Evolutionary conservation across 2,888 invertebrate species (phyloP), one percentile per base, ranked within the genome.

Genomic region (Willowsia nigromaculata): DNA sequence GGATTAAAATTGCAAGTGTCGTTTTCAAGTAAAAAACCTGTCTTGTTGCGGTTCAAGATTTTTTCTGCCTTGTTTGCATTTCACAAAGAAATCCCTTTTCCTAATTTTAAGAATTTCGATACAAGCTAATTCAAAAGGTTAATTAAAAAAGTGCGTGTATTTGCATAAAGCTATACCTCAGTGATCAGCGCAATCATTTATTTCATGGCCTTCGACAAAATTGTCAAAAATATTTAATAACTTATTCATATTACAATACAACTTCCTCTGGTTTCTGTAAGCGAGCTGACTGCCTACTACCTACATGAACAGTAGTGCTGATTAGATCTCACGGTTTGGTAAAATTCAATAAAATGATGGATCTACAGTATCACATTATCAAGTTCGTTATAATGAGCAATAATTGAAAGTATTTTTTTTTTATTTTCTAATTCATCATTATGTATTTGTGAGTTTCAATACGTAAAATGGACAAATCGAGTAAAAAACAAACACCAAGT

Each of bases 71-170:
- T 18, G 53, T 33, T 50, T n/a, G n/a, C n/a, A n/a, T n/a, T n/a
- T n/a, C n/a, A n/a, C n/a, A n/a, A n/a, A 53, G n/a, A 53, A 47
- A 13, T 22, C n/a, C n/a, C 27, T 76, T 76, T 76, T 53, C 53
- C 50, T 43, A 50, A 50, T 53, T 76, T 50, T 76, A 50, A 50
- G 50, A 25, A 76, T n/a, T n/a, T n/a, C n/a, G n/a, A n/a, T n/a
- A n/a, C n/a, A n/a, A n/a, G n/a, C n/a, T 25, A 37, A 50, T 43
- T 76, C 47, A 9, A 43, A 43, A 43, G 4, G 43, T 43, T 22
- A 50, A 50, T 50, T 15, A 43, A 27, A 6, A 43, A n/a, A 53
- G 11, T 53, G n/a, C n/a, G n/a, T n/a, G n/a, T 50, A 18, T 53
- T 53, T 18, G 53, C 11, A 53, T 53, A 53, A 53, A 53, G 13